phyloP scores from a whole-genome alignment of 2,888 invertebrate genomes.

The Vandiemenella viatica region DNA sequence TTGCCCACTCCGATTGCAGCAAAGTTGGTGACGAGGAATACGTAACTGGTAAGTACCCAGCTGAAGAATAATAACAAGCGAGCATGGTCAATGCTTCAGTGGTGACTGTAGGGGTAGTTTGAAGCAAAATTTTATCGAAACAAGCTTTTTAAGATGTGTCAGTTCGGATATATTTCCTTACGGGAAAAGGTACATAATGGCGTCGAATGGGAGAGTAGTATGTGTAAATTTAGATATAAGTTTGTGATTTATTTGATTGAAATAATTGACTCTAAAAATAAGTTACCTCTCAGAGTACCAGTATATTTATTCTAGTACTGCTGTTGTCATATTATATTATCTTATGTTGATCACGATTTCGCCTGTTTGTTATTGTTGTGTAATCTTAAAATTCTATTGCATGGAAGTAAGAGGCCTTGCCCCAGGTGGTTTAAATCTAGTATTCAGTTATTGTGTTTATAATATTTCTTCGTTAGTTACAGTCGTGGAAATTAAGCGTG shows the following conservation, averaged over 20 bases:
- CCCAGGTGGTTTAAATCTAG: too few species aligned
- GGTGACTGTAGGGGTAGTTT: slow-evolving; percentile 2
- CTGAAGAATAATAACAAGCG: slow-evolving; percentile 44
- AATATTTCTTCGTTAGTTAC: too few species aligned
- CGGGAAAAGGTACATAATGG: slow-evolving; percentile 33
- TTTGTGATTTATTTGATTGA: slow-evolving; percentile 6
- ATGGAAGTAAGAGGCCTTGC: too few species aligned
- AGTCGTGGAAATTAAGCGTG: too few species aligned
- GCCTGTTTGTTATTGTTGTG: too few species aligned
- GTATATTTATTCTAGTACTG: too few species aligned
- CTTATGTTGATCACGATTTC: too few species aligned
- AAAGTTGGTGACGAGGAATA: slow-evolving; percentile 89
- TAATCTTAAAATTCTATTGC: too few species aligned
- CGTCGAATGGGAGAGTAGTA: slow-evolving; percentile 26
- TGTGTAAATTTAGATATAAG: slow-evolving; percentile 27
- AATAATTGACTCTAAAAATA: slow-evolving; percentile 3
- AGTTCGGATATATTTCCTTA: slow-evolving; percentile 26
- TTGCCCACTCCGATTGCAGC: slow-evolving; percentile 88
- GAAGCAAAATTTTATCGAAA: slow-evolving; percentile 2
- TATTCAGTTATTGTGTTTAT: too few species aligned
- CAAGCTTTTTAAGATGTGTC: slow-evolving; percentile 23
- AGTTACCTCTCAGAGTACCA: too few species aligned
- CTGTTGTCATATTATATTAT: too few species aligned
- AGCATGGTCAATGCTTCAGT: slow-evolving; percentile 30
- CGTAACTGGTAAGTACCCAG: slow-evolving; percentile 77